phyloP scores from a whole-genome alignment of 2,888 invertebrate genomes.

The Acleris laterana region DNA sequence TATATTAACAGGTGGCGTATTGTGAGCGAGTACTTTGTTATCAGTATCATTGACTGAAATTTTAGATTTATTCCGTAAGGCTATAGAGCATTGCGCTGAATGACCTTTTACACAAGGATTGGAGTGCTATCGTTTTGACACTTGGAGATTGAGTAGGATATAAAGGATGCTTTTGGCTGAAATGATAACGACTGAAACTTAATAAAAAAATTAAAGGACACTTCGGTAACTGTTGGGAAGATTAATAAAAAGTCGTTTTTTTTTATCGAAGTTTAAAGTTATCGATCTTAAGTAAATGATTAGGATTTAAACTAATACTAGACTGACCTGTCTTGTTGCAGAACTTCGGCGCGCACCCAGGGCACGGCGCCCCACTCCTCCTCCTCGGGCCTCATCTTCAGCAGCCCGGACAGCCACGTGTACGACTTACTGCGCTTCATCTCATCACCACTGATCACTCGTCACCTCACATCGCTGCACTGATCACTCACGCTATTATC shows the following conservation, averaged over 20 bases:
- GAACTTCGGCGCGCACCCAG: constrained; percentile 69
- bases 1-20: constrained; percentile 9
- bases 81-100: no score
- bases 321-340: constrained; percentile 71
- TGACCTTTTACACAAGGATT: no score
- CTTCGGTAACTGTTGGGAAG: no score
- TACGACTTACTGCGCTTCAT: constrained; percentile 81
- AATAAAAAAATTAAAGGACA: no score
- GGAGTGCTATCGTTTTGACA: no score
- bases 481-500: constrained; percentile 9
- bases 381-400: constrained; percentile 45
- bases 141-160: no score
- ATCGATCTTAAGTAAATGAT: neutral
- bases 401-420: constrained; percentile 78
- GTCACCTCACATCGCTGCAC: constrained; percentile 42
- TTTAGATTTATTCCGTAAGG: no score
- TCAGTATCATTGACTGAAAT: no score
- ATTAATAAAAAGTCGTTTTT: no score
- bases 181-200: no score
- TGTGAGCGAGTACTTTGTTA: neutral
- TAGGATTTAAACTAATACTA: neutral
- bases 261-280: no score
- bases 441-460: constrained; percentile 37
- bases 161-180: no score
- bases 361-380: constrained; percentile 75